phyloP scores from a whole-genome alignment of 2,113 vertebrate genomes.

The Brachyistius frenatus region DNA sequence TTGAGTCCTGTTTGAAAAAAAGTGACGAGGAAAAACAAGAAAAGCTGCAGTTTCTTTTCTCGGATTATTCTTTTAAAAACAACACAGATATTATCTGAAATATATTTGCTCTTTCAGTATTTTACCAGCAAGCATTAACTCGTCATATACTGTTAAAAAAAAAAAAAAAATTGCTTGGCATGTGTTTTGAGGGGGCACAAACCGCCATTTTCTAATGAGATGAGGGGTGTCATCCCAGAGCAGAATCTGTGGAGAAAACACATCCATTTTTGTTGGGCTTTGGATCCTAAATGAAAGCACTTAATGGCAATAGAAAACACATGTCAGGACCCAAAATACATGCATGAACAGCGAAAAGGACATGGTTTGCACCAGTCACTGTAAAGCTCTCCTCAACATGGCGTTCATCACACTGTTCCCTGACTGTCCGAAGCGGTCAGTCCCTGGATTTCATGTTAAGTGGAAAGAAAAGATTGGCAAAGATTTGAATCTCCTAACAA shows the following conservation, averaged over 20 bases:
- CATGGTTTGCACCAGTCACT: constrained; percentile 20
- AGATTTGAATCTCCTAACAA: constrained; percentile 7
- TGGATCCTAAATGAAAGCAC: background rate
- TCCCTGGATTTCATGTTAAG: constrained; percentile 21
- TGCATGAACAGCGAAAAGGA: background rate
- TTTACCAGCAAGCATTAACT: background rate
- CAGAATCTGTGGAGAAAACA: constrained; percentile 34
- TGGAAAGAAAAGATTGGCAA: constrained; percentile 27
- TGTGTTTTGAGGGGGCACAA: constrained; percentile 52
- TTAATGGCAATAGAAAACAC: constrained; percentile 1
- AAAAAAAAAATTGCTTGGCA: constrained; percentile 29
- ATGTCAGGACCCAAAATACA: background rate
- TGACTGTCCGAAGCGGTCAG: constrained; percentile 66
- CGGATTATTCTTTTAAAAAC: background rate
- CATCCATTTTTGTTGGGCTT: background rate
- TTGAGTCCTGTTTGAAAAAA: constrained; percentile 6
- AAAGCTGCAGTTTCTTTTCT: background rate
- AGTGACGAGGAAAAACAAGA: constrained; percentile 10
- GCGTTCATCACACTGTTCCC: constrained; percentile 71
- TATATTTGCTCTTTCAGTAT: background rate
- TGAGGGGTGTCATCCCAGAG: constrained; percentile 63
- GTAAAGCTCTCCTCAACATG: constrained; percentile 77
- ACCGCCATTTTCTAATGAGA: constrained; percentile 83
- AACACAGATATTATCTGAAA: background rate
- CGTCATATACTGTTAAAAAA: constrained; percentile 5